A percentile compares a stretch with the other conserved stretches of the same genome.
Evolutionary conservation across 2,113 vertebrate genomes (phyloP).

Genomic region (Sisor rabdophorus): DNA sequence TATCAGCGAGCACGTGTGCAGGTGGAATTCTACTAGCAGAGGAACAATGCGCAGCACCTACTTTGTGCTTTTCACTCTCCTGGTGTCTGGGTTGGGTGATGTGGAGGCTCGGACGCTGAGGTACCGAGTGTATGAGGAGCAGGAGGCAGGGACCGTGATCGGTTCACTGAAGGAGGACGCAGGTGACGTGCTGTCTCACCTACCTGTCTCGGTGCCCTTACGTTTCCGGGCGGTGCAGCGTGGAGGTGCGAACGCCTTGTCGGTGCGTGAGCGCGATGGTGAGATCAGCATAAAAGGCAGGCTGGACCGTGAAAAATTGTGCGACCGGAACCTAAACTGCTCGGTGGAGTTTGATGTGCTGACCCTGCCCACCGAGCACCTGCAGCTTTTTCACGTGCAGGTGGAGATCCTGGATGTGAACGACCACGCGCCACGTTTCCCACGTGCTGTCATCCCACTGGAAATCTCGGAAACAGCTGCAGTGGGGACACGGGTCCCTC

Average conservation of each 20-base stretch:
- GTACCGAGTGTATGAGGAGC: constrained; percentile 93
- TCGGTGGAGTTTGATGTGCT: constrained; percentile 96
- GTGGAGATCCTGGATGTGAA: constrained; percentile 97
- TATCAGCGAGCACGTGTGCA: constrained; percentile 23
- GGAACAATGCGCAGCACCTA: neutral
- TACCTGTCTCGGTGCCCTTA: constrained; percentile 79
- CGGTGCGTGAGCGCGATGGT: constrained; percentile 87
- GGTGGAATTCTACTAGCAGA: constrained; percentile 10
- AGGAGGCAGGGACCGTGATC: constrained; percentile 86
- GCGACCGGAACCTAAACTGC: constrained; percentile 92
- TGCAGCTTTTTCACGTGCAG: constrained; percentile 93
- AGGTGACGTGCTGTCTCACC: constrained; percentile 80
- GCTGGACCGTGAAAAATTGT: constrained; percentile 95
- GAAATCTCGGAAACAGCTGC: constrained; percentile 93
- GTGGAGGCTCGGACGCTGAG: constrained; percentile 80
- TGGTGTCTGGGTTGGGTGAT: constrained; percentile 55
- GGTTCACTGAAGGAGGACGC: constrained; percentile 87
- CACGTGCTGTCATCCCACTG: constrained; percentile 84
- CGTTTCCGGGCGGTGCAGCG: constrained; percentile 92
- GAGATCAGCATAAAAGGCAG: constrained; percentile 89
- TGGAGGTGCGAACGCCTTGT: constrained; percentile 76
- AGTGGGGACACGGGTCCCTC: constrained; percentile 86
- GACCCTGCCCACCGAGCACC: constrained; percentile 90
- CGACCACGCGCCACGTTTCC: constrained; percentile 91
- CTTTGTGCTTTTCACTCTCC: constrained; percentile 7